A percentile compares a stretch with the other conserved stretches of the same genome.
Evolutionary conservation across 2,888 invertebrate species (phyloP).

Genomic region (Tinea pellionella): DNA sequence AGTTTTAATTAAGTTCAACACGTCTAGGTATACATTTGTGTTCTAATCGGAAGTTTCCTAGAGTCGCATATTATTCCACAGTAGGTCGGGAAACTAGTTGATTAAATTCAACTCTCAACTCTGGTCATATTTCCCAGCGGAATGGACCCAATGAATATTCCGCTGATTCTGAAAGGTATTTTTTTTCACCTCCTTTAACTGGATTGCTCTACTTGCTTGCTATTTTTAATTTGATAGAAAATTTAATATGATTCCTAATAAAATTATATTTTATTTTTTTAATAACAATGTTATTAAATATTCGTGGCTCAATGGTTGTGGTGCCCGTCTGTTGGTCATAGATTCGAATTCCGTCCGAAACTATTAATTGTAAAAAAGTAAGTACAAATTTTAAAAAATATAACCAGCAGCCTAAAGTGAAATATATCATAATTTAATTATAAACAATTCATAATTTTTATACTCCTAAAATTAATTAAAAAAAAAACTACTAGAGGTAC

Average conservation of each 20-base stretch:
- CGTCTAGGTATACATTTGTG: constrained; percentile 38
- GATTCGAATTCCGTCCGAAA: no score
- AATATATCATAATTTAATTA: no score
- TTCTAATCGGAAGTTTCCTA: constrained; percentile 12
- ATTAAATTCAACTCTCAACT: constrained; percentile 29
- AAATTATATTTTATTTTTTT: background rate
- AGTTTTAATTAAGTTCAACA: constrained; percentile 57
- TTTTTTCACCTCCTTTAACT: background rate
- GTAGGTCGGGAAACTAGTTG: constrained; percentile 28
- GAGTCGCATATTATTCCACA: constrained; percentile 12
- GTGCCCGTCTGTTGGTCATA: no score
- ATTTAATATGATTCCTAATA: background rate
- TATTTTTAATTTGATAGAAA: background rate
- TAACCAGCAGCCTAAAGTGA: no score
- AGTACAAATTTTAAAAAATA: no score
- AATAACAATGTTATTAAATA: no score
- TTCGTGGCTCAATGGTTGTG: no score
- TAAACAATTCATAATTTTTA: no score
- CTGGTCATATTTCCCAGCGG: constrained; percentile 33
- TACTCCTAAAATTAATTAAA: no score
- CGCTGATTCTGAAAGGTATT: constrained; percentile 17
- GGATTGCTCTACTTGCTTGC: background rate
- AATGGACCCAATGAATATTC: constrained; percentile 31
- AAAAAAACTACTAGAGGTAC: no score
- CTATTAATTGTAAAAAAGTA: no score